Base-by-base conservation (phyloP, 2,888 invertebrate genomes). In the Troides aeacus region DNA sequence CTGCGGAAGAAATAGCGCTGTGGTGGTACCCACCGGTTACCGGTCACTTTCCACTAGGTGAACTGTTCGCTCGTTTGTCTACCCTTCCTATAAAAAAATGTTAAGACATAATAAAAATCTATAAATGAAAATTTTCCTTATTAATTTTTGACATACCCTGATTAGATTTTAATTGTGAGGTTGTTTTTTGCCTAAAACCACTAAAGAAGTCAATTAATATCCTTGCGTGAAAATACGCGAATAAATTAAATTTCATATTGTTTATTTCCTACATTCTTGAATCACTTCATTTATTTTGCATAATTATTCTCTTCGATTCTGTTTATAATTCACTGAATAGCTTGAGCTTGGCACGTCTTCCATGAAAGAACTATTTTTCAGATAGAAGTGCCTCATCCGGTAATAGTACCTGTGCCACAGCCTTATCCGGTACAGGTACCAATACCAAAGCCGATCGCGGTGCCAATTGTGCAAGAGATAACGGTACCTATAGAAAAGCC, bases 341-440 rank as follows among this genome's bases (percentile, higher is more conserved):
- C 68, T 70, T 69, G 74, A 72, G 68, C 30, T 62, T 56, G 72
- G 68, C 65, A 58, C 67, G 70, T 70, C 70, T 66, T 69, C 68
- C 64, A 74, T 69, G 64, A 71, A 67, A 71, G 63, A 69, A 73
- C 73, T 57, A 68, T 72, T 85, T 89, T 88, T 73, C 94, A 95
- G 82, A 95, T 97, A 82, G 95, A 95, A 79, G 93, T 97, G 50
- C 95, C 95, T 5, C 95, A 95, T 72, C 95, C 96, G 61, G 94
- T 97, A 50, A 95, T 96, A 83, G 94, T 97, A 8, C 95, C 95
- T 62, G 94, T 96, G 69, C 95, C 96, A 18, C 95, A 95, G 79
- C 96, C 97, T 1, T 95, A 95, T 78, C 95, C 96, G 76, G 95
- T 97, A 59, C 94, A 94, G 76, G 95, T 96, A 79, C 95, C 96